Conservation (phyloP, 2,797 vertebrate species). For the Chaetodon trifasciatus region DNA sequence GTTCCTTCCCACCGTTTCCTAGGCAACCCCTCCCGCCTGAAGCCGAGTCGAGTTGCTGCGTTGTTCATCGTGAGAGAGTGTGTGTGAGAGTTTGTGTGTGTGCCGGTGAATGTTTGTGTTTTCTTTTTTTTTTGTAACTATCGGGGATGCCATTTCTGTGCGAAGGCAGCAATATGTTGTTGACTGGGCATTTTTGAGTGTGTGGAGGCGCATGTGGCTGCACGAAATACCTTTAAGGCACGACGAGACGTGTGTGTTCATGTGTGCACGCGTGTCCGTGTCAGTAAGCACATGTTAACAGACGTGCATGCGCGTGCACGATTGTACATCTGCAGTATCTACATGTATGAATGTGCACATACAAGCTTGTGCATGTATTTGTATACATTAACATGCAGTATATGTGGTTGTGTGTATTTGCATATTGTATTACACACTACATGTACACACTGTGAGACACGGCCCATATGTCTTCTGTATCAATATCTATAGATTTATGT, state of each 20-base stretch:
- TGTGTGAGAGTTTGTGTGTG: conserved; percentile 59
- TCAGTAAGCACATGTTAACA: not conserved
- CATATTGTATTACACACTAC: not conserved
- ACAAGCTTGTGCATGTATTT: not conserved
- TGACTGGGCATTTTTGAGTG: conserved; percentile 54
- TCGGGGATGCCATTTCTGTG: conserved; percentile 65
- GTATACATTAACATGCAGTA: not conserved
- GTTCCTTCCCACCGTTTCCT: conserved; percentile 84
- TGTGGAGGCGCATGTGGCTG: not conserved
- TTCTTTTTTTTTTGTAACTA: conserved; percentile 33
- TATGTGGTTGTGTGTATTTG: not conserved
- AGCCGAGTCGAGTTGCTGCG: conserved; percentile 70
- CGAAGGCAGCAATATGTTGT: conserved; percentile 50
- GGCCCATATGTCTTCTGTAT: not conserved
- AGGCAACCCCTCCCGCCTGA: conserved; percentile 84
- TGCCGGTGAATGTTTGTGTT: conserved; percentile 53
- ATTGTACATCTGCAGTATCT: not conserved
- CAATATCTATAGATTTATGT: not conserved
- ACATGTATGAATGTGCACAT: not conserved
- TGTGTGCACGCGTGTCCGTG: not conserved
- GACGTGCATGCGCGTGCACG: not conserved
- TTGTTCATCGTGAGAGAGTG: conserved; percentile 65
- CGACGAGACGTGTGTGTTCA: not conserved
- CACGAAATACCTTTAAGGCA: not conserved
- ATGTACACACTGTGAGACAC: not conserved